Percentiles rank a stretch among this genome's conserved stretches.
Conservation (phyloP, 2,113 vertebrate genomes). For the Megalops atlanticus region DNA sequence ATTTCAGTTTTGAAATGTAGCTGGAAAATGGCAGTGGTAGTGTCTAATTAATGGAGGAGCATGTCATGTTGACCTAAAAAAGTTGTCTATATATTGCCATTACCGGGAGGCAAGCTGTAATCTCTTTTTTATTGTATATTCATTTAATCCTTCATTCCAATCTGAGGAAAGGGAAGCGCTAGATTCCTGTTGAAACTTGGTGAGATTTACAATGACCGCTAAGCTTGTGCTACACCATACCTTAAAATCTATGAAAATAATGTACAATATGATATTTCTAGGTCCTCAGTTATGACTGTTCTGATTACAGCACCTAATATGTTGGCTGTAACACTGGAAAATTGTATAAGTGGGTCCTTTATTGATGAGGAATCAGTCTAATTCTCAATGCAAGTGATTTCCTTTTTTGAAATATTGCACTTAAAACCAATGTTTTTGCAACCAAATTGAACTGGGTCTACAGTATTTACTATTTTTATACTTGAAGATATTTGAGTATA, state of each 20-base stretch:
- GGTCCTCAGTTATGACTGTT: conserved; percentile 18
- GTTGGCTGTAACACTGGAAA: conserved; percentile 17
- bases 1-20: conserved; percentile 52
- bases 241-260: not conserved
- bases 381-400: not conserved
- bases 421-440: not conserved
- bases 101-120: conserved; percentile 17
- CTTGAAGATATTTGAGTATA: conserved; percentile 34
- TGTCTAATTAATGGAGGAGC: conserved; percentile 63
- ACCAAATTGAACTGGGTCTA: conserved; percentile 34
- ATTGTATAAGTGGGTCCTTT: not conserved
- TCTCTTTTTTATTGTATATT: not conserved
- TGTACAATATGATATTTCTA: not conserved
- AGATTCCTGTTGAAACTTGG: not conserved
- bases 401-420: not conserved
- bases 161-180: not conserved
- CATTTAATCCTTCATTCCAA: not conserved
- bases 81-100: conserved; percentile 20
- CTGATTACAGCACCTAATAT: conserved; percentile 15
- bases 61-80: conserved; percentile 36
- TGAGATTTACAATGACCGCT: not conserved
- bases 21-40: conserved; percentile 37
- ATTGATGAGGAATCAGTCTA: conserved; percentile 17
- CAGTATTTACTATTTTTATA: conserved; percentile 48
- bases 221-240: not conserved